Evolutionary conservation across 2,113 vertebrate species (phyloP), one percentile per base, ranked within the genome.

Genomic region (Nibea albiflora): DNA sequence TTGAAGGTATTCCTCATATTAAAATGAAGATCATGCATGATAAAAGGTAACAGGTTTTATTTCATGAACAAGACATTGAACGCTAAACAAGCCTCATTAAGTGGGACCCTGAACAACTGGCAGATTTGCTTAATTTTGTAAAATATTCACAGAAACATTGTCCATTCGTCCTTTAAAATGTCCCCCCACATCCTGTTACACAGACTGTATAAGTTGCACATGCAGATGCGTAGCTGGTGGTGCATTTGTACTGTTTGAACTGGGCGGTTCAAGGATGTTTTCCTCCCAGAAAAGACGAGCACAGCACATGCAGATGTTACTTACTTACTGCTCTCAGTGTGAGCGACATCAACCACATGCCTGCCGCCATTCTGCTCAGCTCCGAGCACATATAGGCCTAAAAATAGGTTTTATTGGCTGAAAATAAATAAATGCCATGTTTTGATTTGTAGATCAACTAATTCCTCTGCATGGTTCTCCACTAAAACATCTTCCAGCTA

Each of bases 321-420:
- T 71, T 35, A 42, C 31, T 81, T 65, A 20, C 17, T 19, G 20
- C 66, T 64, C 64, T 22, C 62, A 4, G 24, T n/a, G 74, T 70
- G 73, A 83, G 78, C 71, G 81, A 80, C 53, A 68, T 78, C 68
- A 76, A 87, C 78, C 24, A 57, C 76, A 66, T 85, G 86, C 68
- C 86, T 82, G 84, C 68, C 57, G 19, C 75, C 77, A 42, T 63
- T 61, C 58, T 10, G 54, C 62, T 67, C 22, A 11, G 53, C 75
- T 58, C 52, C 2, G 6, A 60, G 71, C 63, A 16, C 22, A 39
- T 44, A 66, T 74, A 62, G 35, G 49, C 16, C 39, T 65, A 77
- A 72, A 70, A 79, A 79, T 65, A 61, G 66, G 50, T 46, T 11
- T 5, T 28, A 7, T 56, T 39, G 49, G 19, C 49, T 53, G 6